Evolutionary conservation across 2,888 invertebrate species (phyloP).

Genomic region (Cheilosia grossa): DNA sequence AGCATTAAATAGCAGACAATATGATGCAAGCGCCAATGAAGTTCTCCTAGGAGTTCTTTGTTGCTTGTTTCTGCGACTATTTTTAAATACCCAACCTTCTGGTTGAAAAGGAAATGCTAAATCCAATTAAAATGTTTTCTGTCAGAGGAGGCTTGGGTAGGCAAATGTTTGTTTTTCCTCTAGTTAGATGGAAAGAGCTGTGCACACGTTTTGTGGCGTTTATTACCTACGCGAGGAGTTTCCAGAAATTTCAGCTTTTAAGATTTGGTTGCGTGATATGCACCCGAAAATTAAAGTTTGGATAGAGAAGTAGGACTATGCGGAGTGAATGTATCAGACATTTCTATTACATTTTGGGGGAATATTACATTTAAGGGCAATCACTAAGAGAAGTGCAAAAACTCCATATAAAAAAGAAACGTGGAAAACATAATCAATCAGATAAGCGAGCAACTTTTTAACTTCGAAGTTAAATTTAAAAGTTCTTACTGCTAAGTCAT

Average conservation of each 20-base stretch:
- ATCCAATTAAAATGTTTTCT: conserved; percentile 57
- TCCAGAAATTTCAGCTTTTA: conserved; percentile 11
- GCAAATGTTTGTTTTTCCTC: conserved; percentile 23
- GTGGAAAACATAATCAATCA: too few relatives aligned
- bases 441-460: too few relatives aligned
- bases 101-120: conserved; percentile 5
- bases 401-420: not conserved
- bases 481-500: too few relatives aligned
- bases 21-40: conserved; percentile 65
- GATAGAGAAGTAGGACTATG: not conserved
- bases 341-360: conserved; percentile 5
- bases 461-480: too few relatives aligned
- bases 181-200: not conserved
- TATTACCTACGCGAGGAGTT: not conserved
- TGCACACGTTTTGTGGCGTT: not conserved
- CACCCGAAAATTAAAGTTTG: conserved; percentile 32
- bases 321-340: not conserved
- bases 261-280: conserved; percentile 12
- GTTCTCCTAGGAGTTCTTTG: conserved; percentile 20
- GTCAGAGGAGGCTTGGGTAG: not conserved
- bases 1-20: conserved; percentile 45
- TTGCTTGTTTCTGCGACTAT: conserved; percentile 1
- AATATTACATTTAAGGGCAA: not conserved
- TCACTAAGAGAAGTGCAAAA: too few relatives aligned
- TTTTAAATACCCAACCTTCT: conserved; percentile 9